These are phyloP conservation scores for Limenitis camilla DNA, from an alignment of 2,888 invertebrate species.

Conservation along the genomic window DNA sequence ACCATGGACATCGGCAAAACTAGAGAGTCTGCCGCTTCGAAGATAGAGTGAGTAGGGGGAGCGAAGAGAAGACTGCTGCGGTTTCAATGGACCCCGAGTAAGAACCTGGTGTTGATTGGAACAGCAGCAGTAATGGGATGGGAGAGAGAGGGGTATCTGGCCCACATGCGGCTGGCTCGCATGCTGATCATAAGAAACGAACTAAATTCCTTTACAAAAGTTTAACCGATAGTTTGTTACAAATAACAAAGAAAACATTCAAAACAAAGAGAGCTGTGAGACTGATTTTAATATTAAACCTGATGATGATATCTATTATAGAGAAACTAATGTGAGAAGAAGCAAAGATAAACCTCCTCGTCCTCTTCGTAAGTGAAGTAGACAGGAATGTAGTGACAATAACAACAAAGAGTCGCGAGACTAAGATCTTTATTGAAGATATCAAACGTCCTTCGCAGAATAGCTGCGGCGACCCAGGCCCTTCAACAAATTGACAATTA, in stretches of 20 bases:
- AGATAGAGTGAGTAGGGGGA: too few relatives aligned
- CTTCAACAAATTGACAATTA: too few relatives aligned
- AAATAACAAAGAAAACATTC: not conserved
- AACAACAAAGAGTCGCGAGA: conserved; percentile 11
- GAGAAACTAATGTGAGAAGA: not conserved
- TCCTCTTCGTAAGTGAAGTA: conserved; percentile 7
- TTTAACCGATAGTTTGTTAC: too few relatives aligned
- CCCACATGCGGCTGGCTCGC: too few relatives aligned
- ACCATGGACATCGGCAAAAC: too few relatives aligned
- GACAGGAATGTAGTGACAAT: conserved; percentile 18
- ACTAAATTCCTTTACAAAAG: conserved; percentile 11
- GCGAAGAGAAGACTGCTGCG: too few relatives aligned
- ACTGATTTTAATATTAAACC: not conserved
- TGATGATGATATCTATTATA: too few relatives aligned
- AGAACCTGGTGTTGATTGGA: too few relatives aligned
- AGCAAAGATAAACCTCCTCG: conserved; percentile 14
- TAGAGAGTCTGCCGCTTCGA: too few relatives aligned
- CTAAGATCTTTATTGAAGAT: conserved; percentile 25
- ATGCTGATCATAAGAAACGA: conserved; percentile 23
- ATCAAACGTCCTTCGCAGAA: conserved; percentile 27
- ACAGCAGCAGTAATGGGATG: too few relatives aligned
- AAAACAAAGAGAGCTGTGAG: not conserved
- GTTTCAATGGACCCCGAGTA: too few relatives aligned
- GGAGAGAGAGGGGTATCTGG: too few relatives aligned
- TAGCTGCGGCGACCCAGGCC: conserved; percentile 15